Evolutionary conservation across 2,113 vertebrate species (phyloP), one percentile per base, ranked within the genome.

Genomic region (Pimephales promelas): DNA sequence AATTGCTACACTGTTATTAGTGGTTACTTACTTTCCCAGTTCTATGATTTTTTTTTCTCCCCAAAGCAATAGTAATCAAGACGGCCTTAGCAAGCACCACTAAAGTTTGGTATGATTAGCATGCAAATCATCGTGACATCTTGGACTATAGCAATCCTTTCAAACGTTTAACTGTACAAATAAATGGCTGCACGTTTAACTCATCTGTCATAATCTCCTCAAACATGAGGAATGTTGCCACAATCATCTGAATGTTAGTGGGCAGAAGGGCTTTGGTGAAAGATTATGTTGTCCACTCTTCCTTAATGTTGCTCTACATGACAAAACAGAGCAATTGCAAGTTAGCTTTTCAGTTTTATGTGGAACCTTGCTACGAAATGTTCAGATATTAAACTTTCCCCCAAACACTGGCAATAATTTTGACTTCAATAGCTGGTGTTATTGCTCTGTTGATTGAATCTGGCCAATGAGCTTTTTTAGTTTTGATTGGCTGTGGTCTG

Each of bases 401-500:
- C 64, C n/a, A 52, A 87, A 64, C 66, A 62, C 71, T 45, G 79
- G 36, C 73, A 78, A 10, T 78, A 16, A 82, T 70, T 79, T 31
- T 47, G 73, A 16, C 31, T 89, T 88, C 89, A 89, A 89, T 87
- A 86, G 77, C 62, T 6, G 59, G 47, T 52, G 66, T 83, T 85
- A 88, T 89, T 90, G 68, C 47, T 61, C 52, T 66, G 80, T 83
- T 87, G 87, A 90, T 90, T 88, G 86, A 83, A 79, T 88, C 85
- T 64, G 81, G 85, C 83, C 81, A 61, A 20, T 45, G 84, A 85
- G 84, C 83, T 66, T 45, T 86, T 88, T 84, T 83, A 83, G 70
- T 85, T 82, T 87, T 87, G 91, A 92, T 88, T 93, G 85, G 88
- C 87, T 88, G 87, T 87, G 86, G 84, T 85, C 83, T 64, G 82